Evolutionary conservation across 1,140 invertebrate genomes (phyloP), one percentile per base, ranked within the genome.

Genomic region (Aphis gossypii): DNA sequence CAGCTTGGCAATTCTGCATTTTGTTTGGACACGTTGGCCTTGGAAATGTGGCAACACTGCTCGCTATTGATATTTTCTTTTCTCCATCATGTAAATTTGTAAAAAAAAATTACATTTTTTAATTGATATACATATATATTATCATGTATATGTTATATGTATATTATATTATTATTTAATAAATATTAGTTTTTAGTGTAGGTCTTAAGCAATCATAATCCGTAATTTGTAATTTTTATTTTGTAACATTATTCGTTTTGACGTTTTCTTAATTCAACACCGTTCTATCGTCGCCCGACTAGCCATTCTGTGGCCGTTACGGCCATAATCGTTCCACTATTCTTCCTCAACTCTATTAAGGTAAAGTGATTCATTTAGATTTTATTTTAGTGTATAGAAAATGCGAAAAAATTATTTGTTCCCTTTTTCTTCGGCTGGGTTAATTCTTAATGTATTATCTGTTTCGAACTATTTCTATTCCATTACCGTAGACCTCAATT

Each of bases 21-120:
- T 83, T 92, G 91, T 92, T 92, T 92, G 91, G 60, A 92, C 68
- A 92, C 76, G 60, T 92, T 54, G 76, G 91, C 91, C 91, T 92
- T 92, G 91, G 91, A 92, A 92, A 92, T 92, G 46, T 92, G 91
- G 91, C 91, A 92, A 83, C 91, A 92, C 91, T 92, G 91, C 76
- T 92, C 76, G 88, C 51, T 90, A 92, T 92, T 92, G 91, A 92
- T 92, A 92, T 92, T 92, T 92, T 83, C 68, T 92, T 92, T 92
- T 83, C 76, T 82, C 76, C 44, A 82, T 60, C 41, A 76, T 60
- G 56, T 76, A 82, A 92, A 48, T 84, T 92, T 51, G 76, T 83
- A 83, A 54, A 92, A 92, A 92, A 92, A 82, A 83, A 48, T 41
- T 90, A 41, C n/a, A 89, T 60, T 68, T 60, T 25, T 76, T 76